These are phyloP conservation scores for Atrichornis clamosus DNA, from an alignment of 2,113 vertebrate genomes.

Conservation along the genomic window DNA sequence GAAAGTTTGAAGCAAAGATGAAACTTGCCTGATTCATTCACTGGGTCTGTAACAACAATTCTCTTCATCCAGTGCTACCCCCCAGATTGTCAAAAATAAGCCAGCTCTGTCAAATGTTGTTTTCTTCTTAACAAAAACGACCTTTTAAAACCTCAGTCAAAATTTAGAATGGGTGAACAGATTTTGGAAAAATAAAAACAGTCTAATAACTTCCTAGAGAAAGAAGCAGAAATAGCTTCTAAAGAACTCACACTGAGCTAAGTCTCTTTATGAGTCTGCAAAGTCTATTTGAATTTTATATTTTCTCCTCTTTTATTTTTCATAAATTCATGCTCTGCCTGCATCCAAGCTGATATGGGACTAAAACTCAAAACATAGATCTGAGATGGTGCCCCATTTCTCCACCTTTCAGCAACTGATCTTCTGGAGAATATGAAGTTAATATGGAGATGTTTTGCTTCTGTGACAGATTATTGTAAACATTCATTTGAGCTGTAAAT, in stretches of 20 bases:
- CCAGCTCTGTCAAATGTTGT: background rate
- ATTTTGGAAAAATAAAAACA: background rate
- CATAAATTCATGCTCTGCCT: background rate
- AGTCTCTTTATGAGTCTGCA: background rate
- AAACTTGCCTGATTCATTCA: background rate
- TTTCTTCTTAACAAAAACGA: background rate
- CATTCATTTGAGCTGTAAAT: background rate
- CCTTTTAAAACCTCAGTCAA: background rate
- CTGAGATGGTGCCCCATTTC: background rate
- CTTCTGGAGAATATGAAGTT: background rate
- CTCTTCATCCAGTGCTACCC: background rate
- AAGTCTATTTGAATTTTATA: constrained; percentile 16
- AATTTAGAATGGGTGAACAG: background rate
- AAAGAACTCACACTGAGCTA: background rate
- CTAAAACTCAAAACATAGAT: background rate
- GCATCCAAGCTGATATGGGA: background rate
- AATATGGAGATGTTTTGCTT: background rate
- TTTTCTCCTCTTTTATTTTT: background rate
- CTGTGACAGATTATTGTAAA: background rate
- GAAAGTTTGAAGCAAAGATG: background rate
- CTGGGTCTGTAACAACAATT: background rate
- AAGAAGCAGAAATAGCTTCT: constrained; percentile 3
- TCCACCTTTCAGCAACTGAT: background rate
- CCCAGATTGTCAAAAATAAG: background rate
- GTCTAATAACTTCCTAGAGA: background rate